Percentiles rank a stretch among this genome's conserved stretches.
Evolutionary conservation across 2,797 vertebrate genomes (phyloP).

Genomic region (Sebastes paucispinis): DNA sequence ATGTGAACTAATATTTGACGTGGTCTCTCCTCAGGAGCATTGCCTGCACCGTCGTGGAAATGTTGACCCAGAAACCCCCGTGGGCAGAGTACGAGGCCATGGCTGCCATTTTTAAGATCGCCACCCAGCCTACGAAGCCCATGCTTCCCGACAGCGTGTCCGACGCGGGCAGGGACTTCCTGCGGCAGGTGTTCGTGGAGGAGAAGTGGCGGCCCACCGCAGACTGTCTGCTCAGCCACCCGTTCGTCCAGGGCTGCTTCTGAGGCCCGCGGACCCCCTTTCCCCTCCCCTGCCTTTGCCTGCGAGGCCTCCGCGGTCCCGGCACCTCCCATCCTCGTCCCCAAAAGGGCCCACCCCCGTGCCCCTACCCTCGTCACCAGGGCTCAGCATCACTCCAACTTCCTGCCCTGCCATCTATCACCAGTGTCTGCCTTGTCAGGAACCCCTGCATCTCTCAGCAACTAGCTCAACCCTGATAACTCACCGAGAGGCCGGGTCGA

Average conservation of each 20-base stretch:
- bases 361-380: conserved; percentile 18
- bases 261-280: conserved; percentile 66
- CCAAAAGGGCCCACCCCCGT: conserved; percentile 18
- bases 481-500: conserved; percentile 48
- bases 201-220: conserved; percentile 92
- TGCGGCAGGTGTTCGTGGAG: conserved; percentile 91
- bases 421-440: conserved; percentile 76
- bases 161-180: conserved; percentile 87
- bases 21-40: conserved; percentile 83
- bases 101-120: conserved; percentile 95
- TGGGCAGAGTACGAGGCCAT: conserved; percentile 96
- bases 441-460: conserved; percentile 51
- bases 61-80: conserved; percentile 93
- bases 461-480: conserved; percentile 50
- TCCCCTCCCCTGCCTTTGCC: conserved; percentile 30
- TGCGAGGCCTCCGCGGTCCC: conserved; percentile 19
- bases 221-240: conserved; percentile 87
- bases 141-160: conserved; percentile 87
- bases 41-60: conserved; percentile 93
- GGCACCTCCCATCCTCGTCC: conserved; percentile 50
- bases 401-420: conserved; percentile 66
- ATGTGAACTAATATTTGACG: background rate
- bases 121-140: conserved; percentile 93
- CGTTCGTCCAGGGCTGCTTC: conserved; percentile 88
- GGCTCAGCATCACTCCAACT: conserved; percentile 52